Evolutionary conservation across 2,113 vertebrate species (phyloP), one percentile per base, ranked within the genome.

Genomic region (Halcyon malimbica): DNA sequence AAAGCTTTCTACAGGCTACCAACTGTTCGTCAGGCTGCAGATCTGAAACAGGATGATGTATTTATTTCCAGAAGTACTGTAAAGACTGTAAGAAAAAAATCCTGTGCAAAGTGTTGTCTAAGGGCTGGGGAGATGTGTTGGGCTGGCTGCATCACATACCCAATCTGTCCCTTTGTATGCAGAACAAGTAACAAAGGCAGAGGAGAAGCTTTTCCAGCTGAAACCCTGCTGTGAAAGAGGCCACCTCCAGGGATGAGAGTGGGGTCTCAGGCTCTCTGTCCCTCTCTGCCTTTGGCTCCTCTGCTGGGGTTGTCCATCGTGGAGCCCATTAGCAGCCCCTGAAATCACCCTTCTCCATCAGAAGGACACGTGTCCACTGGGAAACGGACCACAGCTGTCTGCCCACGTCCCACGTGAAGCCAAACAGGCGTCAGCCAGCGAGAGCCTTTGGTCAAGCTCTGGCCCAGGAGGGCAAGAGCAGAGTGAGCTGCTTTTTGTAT

Each of bases 341-440:
- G 11, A 51, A 80, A 60, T 69, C 37, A 1, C 23, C 60, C 26
- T 56, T 64, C 37, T 44, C 44, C 28, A 6, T 11, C 67, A 20
- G 14, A 12, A 44, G 46, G n/a, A 23, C 25, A 1, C 2, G 0
- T 16, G 33, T n/a, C 48, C 23, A 0, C n/a, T 24, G 60, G 42
- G 67, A 21, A 64, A 68, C 1, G 35, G 56, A 16, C 7, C 6
- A 2, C 79, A 37, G 46, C 10, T 5, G 4, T 5, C 51, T n/a
- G 29, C 48, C 68, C 35, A 0, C 6, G 5, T 26, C 48, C 42
- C 31, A 8, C 28, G 0, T 0, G 6, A 67, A 31, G 28, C 24
- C 67, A 19, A 51, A 25, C 4, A 15, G 48, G 8, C 48, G 26
- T 2, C 53, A 46, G 10, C 69, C 57, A 67, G 59, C 33, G 7